These are phyloP conservation scores for Platyrinchus mystaceus DNA, from an alignment of 2,797 vertebrate genomes.

Conservation along the genomic window DNA sequence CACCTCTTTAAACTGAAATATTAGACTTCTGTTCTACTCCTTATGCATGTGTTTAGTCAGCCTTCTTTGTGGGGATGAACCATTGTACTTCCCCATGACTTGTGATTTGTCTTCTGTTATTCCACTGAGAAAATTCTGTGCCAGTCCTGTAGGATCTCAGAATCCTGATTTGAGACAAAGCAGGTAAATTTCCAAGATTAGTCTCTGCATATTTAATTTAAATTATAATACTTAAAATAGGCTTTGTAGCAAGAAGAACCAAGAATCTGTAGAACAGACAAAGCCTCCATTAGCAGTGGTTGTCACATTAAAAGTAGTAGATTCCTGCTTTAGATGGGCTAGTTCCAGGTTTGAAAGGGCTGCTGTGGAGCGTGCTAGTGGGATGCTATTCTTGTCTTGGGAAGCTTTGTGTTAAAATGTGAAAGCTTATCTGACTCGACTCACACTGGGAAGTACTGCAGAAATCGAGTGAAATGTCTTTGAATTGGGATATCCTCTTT, in stretches of 20 bases:
- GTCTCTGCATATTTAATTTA: not conserved
- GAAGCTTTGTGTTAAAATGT: slow-evolving; percentile 8
- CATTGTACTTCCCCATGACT: not conserved
- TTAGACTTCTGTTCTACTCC: not conserved
- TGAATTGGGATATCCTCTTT: not conserved
- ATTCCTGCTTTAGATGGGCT: not conserved
- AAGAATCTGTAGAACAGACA: not conserved
- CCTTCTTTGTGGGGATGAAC: not conserved
- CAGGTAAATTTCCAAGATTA: not conserved
- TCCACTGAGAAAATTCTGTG: not conserved
- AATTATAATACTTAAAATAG: not conserved
- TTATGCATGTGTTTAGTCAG: fast-evolving
- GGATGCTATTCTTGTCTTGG: not conserved
- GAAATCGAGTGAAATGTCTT: not conserved
- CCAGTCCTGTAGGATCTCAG: not conserved
- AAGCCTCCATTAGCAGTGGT: not conserved
- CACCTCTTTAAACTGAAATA: not conserved
- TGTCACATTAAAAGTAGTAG: not conserved
- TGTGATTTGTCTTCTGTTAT: not conserved
- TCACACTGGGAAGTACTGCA: not conserved
- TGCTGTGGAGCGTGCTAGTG: not conserved
- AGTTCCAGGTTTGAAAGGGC: not conserved
- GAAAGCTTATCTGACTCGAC: not conserved
- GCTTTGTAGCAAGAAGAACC: not conserved
- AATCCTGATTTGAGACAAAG: not conserved